A percentile compares a stretch with the other conserved stretches of the same genome.
These are phyloP conservation scores for Tragulus kanchil DNA, from an alignment of 2,113 vertebrate genomes.

Conservation along the genomic window DNA sequence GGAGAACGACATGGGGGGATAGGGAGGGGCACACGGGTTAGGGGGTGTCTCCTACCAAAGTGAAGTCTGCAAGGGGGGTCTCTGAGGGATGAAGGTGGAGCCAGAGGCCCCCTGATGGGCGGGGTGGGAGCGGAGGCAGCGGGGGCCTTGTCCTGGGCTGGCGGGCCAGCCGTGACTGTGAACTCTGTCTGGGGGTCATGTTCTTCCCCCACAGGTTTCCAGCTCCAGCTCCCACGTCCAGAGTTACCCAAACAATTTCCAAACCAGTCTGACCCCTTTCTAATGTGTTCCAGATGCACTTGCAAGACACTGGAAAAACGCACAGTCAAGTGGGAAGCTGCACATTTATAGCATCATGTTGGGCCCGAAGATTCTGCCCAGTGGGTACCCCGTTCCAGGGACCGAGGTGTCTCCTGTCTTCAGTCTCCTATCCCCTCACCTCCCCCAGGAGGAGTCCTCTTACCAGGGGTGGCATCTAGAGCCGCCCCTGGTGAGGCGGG, in stretches of 20 bases:
- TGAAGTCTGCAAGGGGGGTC: not conserved
- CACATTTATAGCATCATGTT: not conserved
- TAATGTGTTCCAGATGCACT: constrained; percentile 83
- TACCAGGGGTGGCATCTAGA: not conserved
- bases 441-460: not conserved
- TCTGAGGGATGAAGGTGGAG: not conserved
- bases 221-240: constrained; percentile 70
- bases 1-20: not conserved
- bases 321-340: constrained; percentile 55
- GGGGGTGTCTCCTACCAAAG: not conserved
- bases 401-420: not conserved
- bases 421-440: too few relatives aligned
- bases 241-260: constrained; percentile 84
- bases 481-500: not conserved
- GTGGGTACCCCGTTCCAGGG: not conserved
- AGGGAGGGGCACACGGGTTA: not conserved
- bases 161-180: constrained; percentile 47
- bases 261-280: constrained; percentile 83
- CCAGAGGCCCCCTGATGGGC: not conserved
- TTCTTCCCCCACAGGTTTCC: constrained; percentile 41
- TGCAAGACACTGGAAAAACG: constrained; percentile 72
- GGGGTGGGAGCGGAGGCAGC: rapidly evolving
- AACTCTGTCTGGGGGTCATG: constrained; percentile 70
- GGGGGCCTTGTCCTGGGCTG: constrained; percentile 68
- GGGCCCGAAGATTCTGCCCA: constrained; percentile 20